Conservation (phyloP, 2,797 vertebrate species). For the Xyrichtys novacula region DNA sequence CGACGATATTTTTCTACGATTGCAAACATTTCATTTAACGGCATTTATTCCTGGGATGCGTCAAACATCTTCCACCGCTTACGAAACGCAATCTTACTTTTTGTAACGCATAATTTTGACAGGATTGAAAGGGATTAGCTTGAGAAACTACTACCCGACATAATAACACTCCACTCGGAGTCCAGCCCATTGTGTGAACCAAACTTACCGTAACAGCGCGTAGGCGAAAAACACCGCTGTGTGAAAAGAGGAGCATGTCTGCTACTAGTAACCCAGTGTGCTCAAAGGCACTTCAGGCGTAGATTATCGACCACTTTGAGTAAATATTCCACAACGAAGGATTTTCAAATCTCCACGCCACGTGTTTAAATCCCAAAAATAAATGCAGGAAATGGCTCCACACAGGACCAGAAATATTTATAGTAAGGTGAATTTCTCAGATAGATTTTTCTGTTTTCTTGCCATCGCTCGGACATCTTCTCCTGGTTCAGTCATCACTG, state of each 20-base stretch:
- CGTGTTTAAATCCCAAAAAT: conserved; percentile 20
- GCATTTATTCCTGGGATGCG: neutral
- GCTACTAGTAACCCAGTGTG: conserved; percentile 78
- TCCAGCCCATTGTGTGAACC: conserved; percentile 81
- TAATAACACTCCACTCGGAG: conserved; percentile 76
- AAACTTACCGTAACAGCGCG: conserved; percentile 90
- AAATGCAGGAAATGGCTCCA: neutral
- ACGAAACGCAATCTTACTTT: neutral
- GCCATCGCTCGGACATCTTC: conserved; percentile 60
- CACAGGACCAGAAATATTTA: neutral
- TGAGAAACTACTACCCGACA: conserved; percentile 47
- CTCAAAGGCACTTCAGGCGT: conserved; percentile 66
- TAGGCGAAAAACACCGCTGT: conserved; percentile 87
- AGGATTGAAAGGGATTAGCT: conserved; percentile 12
- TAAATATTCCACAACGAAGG: conserved; percentile 51
- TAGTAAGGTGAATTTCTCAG: no score
- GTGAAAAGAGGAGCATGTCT: conserved; percentile 85
- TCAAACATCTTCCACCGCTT: neutral
- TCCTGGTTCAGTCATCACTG: conserved; percentile 74
- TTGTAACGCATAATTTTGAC: conserved; percentile 11
- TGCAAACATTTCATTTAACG: neutral
- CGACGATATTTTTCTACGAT: neutral
- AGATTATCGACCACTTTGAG: conserved; percentile 49
- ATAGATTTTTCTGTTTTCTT: conserved; percentile 15
- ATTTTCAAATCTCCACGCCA: conserved; percentile 11